Percentiles rank a stretch among this genome's conserved stretches.
These are phyloP conservation scores for Indicator indicator DNA, from an alignment of 2,113 vertebrate genomes.

Conservation along the genomic window DNA sequence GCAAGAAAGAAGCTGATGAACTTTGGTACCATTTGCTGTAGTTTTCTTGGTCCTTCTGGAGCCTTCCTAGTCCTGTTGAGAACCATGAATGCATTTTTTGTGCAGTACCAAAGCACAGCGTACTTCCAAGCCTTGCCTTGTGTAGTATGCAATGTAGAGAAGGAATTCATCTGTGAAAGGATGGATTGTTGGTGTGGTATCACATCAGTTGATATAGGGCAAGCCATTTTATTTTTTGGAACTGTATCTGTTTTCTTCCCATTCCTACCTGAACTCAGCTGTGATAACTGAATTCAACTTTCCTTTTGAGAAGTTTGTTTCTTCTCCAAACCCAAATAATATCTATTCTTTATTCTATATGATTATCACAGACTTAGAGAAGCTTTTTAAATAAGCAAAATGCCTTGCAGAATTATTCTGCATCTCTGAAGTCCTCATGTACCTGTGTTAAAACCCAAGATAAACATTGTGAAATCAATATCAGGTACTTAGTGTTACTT, in stretches of 20 bases:
- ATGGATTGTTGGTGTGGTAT: background rate
- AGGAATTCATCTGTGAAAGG: background rate
- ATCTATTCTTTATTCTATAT: background rate
- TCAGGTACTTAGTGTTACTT: background rate
- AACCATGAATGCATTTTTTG: background rate
- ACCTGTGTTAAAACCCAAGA: background rate
- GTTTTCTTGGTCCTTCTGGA: background rate
- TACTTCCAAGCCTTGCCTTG: background rate
- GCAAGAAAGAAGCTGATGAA: background rate
- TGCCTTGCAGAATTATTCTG: background rate
- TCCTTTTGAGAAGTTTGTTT: background rate
- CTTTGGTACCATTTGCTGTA: background rate
- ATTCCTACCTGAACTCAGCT: background rate
- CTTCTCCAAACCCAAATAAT: background rate
- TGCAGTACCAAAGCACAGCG: background rate
- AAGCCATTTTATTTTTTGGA: background rate
- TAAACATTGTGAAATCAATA: background rate
- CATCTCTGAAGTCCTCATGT: background rate
- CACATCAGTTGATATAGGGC: background rate
- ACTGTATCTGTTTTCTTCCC: background rate
- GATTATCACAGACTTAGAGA: background rate
- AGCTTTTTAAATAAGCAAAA: background rate
- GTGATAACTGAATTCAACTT: background rate
- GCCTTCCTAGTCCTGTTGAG: background rate
- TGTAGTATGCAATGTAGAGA: background rate